Percentiles rank a stretch among this genome's conserved stretches.
These are phyloP conservation scores for Pararge aegeria DNA, from an alignment of 1,140 invertebrate species.

Conservation along the genomic window DNA sequence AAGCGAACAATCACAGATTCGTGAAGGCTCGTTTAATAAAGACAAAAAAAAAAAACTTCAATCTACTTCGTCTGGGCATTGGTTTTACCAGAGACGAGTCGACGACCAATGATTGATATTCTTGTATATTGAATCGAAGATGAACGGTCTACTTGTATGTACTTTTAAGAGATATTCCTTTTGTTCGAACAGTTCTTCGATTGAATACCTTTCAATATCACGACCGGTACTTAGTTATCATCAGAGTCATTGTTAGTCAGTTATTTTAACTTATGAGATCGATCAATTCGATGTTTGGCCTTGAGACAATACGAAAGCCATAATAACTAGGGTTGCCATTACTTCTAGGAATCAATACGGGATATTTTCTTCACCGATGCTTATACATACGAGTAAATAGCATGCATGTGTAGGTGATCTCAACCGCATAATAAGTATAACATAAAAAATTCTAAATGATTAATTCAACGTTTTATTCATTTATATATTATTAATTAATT, in stretches of 20 bases:
- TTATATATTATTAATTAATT: too few relatives aligned
- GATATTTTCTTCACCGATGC: too few relatives aligned
- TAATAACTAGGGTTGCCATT: background rate
- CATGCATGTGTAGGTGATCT: too few relatives aligned
- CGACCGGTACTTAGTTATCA: slow-evolving; percentile 27
- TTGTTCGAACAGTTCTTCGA: slow-evolving; percentile 28
- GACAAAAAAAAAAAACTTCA: slow-evolving; percentile 17
- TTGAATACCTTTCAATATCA: slow-evolving; percentile 32
- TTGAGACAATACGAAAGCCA: slow-evolving; percentile 1
- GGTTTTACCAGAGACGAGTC: slow-evolving; percentile 26
- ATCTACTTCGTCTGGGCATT: slow-evolving; percentile 16
- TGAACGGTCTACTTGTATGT: slow-evolving; percentile 12
- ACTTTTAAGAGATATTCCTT: slow-evolving; percentile 16
- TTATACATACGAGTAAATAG: too few relatives aligned
- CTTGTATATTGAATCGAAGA: slow-evolving; percentile 35
- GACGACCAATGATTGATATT: slow-evolving; percentile 61
- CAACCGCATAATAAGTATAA: too few relatives aligned
- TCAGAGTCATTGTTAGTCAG: slow-evolving; percentile 21
- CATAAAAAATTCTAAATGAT: too few relatives aligned
- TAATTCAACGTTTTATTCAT: too few relatives aligned
- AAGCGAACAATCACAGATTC: too few relatives aligned
- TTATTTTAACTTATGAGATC: slow-evolving; percentile 26
- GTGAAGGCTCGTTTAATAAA: too few relatives aligned
- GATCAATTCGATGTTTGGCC: slow-evolving; percentile 1
- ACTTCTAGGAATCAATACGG: too few relatives aligned